Percentiles rank a stretch among this genome's conserved stretches.
These are phyloP conservation scores for Dendroctonus valens DNA, from an alignment of 1,140 invertebrate genomes.

Conservation along the genomic window DNA sequence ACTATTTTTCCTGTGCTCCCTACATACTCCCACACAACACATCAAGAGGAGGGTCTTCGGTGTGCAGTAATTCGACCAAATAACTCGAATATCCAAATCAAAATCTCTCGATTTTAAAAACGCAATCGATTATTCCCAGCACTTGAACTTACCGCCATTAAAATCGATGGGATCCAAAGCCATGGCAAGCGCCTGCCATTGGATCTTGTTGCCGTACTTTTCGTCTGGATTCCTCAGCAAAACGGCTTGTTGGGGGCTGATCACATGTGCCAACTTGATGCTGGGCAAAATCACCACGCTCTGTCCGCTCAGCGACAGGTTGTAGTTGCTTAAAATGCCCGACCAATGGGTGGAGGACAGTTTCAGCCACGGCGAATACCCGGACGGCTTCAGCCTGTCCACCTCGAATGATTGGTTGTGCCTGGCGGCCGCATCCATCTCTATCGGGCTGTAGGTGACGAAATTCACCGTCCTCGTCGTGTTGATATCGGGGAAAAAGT, in stretches of 20 bases:
- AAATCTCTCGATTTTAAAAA: too few relatives aligned
- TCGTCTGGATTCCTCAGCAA: conserved; percentile 73
- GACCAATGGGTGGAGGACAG: conserved; percentile 88
- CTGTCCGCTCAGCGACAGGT: conserved; percentile 81
- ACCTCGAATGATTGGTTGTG: conserved; percentile 57
- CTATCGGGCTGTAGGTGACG: conserved; percentile 43
- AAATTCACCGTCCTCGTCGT: conserved; percentile 40
- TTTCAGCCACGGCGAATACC: conserved; percentile 62
- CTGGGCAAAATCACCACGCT: conserved; percentile 82
- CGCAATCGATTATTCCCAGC: too few relatives aligned
- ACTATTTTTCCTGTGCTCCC: too few relatives aligned
- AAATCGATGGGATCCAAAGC: conserved; percentile 80
- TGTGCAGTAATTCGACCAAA: too few relatives aligned
- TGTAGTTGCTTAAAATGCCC: conserved; percentile 84
- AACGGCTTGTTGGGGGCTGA: conserved; percentile 70
- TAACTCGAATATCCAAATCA: too few relatives aligned
- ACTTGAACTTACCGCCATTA: conserved; percentile 27
- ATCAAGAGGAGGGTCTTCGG: too few relatives aligned
- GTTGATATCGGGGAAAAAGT: conserved; percentile 22
- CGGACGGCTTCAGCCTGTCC: conserved; percentile 63
- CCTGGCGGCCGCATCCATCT: conserved; percentile 28
- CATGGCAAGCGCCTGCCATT: conserved; percentile 79
- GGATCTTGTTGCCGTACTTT: conserved; percentile 58
- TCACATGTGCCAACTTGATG: conserved; percentile 74
- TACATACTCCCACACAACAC: too few relatives aligned